Evolutionary conservation across 1,140 invertebrate genomes (phyloP).

Genomic region (Harlomillsia oculata): DNA sequence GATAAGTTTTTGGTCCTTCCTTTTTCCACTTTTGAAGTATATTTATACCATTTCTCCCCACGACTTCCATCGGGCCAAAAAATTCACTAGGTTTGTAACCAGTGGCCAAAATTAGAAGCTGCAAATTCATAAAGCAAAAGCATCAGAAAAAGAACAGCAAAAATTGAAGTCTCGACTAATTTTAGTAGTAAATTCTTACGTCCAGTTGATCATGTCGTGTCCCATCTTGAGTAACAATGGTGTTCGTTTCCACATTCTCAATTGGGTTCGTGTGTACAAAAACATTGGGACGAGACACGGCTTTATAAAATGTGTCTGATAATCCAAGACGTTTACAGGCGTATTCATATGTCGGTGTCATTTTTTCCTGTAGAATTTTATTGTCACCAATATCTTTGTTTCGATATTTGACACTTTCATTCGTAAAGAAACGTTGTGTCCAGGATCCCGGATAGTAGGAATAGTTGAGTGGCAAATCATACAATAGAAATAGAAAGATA

Average conservation of each 20-base stretch:
- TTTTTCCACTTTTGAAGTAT: too few relatives aligned
- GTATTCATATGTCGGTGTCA: conserved; percentile 19
- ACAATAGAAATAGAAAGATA: not conserved
- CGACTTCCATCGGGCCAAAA: too few relatives aligned
- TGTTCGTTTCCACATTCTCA: not conserved
- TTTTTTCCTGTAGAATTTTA: not conserved
- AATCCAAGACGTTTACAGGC: conserved; percentile 19
- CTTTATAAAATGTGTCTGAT: conserved; percentile 14
- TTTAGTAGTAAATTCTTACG: too few relatives aligned
- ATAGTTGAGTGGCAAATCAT: not conserved
- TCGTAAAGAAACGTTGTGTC: not conserved
- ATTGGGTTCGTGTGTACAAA: conserved; percentile 6
- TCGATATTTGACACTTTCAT: not conserved
- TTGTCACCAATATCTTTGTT: not conserved
- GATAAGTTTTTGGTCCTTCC: too few relatives aligned
- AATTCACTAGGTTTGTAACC: too few relatives aligned
- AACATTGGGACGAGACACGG: conserved; percentile 5
- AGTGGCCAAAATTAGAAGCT: too few relatives aligned
- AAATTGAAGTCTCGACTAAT: too few relatives aligned
- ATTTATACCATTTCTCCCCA: too few relatives aligned
- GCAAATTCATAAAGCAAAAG: too few relatives aligned
- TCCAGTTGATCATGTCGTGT: not conserved
- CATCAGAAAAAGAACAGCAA: too few relatives aligned
- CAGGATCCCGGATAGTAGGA: too few relatives aligned
- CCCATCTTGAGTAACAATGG: conserved; percentile 17